Evolutionary conservation across 2,797 vertebrate genomes (phyloP).

Genomic region (Ceyx erithaca): DNA sequence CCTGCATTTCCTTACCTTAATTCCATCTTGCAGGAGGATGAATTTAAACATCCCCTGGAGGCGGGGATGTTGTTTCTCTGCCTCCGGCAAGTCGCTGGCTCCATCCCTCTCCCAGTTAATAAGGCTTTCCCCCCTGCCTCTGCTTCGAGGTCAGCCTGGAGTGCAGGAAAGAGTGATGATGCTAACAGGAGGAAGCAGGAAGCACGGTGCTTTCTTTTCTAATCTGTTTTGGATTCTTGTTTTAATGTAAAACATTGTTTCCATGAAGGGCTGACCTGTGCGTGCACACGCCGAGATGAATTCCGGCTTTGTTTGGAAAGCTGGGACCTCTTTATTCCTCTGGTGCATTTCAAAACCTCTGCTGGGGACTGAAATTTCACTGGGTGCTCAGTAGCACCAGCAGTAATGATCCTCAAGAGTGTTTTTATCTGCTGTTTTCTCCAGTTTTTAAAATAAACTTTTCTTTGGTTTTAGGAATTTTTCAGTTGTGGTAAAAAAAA

Average conservation of each 20-base stretch:
- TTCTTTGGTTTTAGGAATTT: neutral
- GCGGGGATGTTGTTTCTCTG: constrained; percentile 30
- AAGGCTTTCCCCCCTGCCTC: neutral
- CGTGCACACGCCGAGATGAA: constrained; percentile 54
- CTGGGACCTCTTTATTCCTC: constrained; percentile 66
- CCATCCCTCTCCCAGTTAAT: constrained; percentile 3
- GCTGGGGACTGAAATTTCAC: constrained; percentile 21
- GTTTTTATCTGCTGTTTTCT: neutral
- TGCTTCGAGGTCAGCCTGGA: constrained; percentile 61
- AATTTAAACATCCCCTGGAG: neutral
- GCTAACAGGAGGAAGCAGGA: constrained; percentile 78
- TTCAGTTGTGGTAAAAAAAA: neutral
- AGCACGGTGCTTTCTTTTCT: constrained; percentile 72
- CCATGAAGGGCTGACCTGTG: constrained; percentile 73
- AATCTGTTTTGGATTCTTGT: constrained; percentile 78
- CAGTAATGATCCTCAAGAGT: neutral
- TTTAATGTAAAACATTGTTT: constrained; percentile 76
- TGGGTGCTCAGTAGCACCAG: neutral
- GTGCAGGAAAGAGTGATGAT: constrained; percentile 70
- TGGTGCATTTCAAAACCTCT: constrained; percentile 31
- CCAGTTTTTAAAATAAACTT: neutral
- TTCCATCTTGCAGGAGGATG: neutral
- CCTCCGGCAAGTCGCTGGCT: neutral
- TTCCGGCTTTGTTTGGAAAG: constrained; percentile 72
- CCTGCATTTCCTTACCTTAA: neutral